Base-by-base conservation (phyloP, 2,797 vertebrate species). In the Dallia pectoralis region DNA sequence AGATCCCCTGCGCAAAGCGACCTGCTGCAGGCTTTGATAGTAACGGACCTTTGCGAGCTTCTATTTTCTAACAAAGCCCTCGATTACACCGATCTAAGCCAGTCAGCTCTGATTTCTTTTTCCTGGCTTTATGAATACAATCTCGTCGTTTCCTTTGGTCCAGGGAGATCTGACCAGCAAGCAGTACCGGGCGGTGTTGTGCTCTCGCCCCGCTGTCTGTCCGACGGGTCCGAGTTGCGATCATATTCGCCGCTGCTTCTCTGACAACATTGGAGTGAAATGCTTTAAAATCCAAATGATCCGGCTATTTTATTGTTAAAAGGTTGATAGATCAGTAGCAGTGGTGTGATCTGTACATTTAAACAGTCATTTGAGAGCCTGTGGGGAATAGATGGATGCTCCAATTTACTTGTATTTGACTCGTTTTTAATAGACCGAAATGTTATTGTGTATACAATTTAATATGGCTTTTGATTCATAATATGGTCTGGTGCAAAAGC, bases 351-450 rank as follows among this genome's bases (percentile, higher is more conserved):
- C 16, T n/a, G n/a, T n/a, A n/a, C n/a, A n/a, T 69, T 49, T 66
- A 66, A 62, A 33, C 48, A 73, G 27, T 27, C 71, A 74, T 72
- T 75, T 67, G 65, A 72, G 74, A 79, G 22, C 11, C 22, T 48
- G 69, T 69, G 71, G 74, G 80, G 89, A 89, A 91, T 90, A 84
- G 88, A 91, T 90, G 87, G 82, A 84, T 90, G 89, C 89, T 86
- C 85, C 89, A 90, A 74, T 88, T 82, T 81, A 74, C 83, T 74
- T 81, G 81, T 68, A 77, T 81, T 40, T 16, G n/a, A 59, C 65
- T 33, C 4, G 48, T 36, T 62, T 27, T 22, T 36, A 36, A 36
- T 36, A 67, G 65, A 67, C 36, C 15, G 64, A 12, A 18, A 67
- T 25, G 25, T 67, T 12, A 32, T 63, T 29, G 65, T 22, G 18